phyloP scores from a whole-genome alignment of 2,113 vertebrate species.

The Tyrannus savana region DNA sequence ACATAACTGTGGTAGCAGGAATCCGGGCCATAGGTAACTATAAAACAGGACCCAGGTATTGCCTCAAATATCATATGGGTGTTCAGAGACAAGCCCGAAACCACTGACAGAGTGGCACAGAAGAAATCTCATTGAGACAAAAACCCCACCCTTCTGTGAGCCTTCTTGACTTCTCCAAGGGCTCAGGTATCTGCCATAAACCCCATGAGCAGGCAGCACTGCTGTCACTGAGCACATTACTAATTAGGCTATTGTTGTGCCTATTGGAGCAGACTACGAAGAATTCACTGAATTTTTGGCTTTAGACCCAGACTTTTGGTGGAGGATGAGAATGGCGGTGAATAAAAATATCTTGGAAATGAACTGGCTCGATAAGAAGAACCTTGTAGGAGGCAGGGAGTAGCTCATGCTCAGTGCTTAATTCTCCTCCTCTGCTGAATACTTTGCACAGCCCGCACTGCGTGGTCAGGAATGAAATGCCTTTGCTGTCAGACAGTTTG shows the following conservation, averaged over 20 bases:
- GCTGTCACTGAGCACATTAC: neutral
- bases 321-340: neutral
- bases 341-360: slow-evolving; percentile 31
- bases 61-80: neutral
- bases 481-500: neutral
- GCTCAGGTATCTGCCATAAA: neutral
- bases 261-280: neutral
- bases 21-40: neutral
- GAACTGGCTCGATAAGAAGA: neutral
- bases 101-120: neutral
- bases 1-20: neutral
- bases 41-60: neutral
- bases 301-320: neutral
- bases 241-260: neutral
- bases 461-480: neutral
- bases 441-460: neutral
- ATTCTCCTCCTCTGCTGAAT: neutral
- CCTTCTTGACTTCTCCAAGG: neutral
- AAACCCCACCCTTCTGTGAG: neutral
- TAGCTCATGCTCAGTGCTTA: neutral
- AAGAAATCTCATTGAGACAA: neutral
- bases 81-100: neutral
- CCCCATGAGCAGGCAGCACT: neutral
- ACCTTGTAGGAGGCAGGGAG: neutral
- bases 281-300: neutral